Conservation (phyloP, 1,140 invertebrate genomes). For the Saccostrea echinata region DNA sequence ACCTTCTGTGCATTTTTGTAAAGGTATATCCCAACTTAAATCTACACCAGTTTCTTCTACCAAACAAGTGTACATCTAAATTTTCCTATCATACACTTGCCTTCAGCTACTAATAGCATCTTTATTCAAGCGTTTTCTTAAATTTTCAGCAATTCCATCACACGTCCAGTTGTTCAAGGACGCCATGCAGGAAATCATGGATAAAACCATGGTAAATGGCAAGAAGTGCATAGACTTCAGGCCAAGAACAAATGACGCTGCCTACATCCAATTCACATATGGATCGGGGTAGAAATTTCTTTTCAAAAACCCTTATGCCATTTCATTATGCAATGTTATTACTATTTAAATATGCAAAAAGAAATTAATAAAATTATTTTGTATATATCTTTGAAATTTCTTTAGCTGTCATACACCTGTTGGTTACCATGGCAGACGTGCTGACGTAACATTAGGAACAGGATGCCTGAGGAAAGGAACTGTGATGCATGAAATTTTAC, state of each 20-base stretch:
- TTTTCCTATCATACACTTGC: neutral
- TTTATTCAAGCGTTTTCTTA: neutral
- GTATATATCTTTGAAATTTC: neutral
- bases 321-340: no score
- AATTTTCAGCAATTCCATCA: conserved; percentile 40
- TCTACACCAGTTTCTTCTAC: no score
- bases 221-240: conserved; percentile 67
- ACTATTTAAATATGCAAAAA: no score
- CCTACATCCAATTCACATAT: conserved; percentile 59
- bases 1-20: no score
- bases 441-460: conserved; percentile 64
- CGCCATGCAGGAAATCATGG: conserved; percentile 67
- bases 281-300: conserved; percentile 60
- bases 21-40: no score
- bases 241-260: conserved; percentile 45
- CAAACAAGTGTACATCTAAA: no score
- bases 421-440: conserved; percentile 55
- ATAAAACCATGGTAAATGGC: conserved; percentile 65
- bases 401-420: conserved; percentile 67
- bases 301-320: neutral
- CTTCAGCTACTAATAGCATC: neutral
- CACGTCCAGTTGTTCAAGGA: conserved; percentile 59
- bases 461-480: conserved; percentile 72
- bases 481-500: conserved; percentile 74
- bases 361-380: neutral